A percentile compares a stretch with the other conserved stretches of the same genome.
Conservation (phyloP, 2,888 invertebrate species). For the Coelinius sp. region DNA sequence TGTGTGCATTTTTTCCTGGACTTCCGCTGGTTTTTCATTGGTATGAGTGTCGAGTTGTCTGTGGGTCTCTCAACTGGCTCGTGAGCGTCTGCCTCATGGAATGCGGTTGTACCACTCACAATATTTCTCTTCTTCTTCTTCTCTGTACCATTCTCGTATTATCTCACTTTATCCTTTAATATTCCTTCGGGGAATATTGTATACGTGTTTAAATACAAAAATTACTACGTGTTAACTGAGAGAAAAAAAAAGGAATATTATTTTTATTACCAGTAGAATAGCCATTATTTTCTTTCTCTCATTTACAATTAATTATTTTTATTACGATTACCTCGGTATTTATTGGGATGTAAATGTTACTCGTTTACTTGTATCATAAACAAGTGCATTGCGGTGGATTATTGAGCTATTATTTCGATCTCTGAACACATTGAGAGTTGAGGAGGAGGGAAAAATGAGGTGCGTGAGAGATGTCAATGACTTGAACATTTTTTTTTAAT, state of each 20-base stretch:
- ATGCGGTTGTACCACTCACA: conserved; percentile 59
- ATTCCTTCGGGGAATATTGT: not conserved
- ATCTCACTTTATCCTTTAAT: not conserved
- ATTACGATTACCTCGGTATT: not conserved
- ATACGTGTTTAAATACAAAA: conserved; percentile 10
- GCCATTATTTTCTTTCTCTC: not conserved
- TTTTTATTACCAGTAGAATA: not conserved
- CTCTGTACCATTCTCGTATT: conserved; percentile 21
- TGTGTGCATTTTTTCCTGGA: not conserved
- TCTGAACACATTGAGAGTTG: conserved; percentile 14
- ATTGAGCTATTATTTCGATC: not conserved
- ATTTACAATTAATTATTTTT: conserved; percentile 10
- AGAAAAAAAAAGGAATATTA: not conserved
- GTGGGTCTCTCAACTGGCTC: conserved; percentile 29
- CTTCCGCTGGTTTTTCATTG: conserved; percentile 19
- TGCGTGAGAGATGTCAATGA: not conserved
- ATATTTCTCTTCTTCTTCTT: conserved; percentile 44
- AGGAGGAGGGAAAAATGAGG: too few species aligned
- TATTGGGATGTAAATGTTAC: conserved; percentile 36
- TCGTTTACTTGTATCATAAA: conserved; percentile 44
- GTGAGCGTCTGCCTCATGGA: conserved; percentile 55
- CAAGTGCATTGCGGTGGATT: conserved; percentile 35
- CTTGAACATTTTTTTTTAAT: not conserved
- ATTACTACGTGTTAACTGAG: not conserved
- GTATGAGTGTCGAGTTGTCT: not conserved